These are phyloP conservation scores for Siderastrea siderea DNA, from an alignment of 92 coral and sea anemone genomes.

Conservation along the genomic window DNA sequence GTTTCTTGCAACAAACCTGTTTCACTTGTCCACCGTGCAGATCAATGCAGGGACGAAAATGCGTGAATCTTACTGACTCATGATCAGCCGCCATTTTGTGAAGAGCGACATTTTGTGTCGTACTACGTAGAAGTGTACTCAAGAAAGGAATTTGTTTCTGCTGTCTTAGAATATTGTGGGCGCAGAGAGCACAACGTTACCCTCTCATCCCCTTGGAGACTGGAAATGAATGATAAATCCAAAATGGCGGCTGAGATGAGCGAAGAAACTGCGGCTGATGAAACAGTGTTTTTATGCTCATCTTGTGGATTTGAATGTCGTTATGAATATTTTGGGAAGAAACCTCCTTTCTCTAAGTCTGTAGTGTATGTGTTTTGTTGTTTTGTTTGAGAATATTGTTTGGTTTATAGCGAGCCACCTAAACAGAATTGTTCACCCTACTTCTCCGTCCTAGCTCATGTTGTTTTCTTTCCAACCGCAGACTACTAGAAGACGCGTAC, in stretches of 20 bases:
- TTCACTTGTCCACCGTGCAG: constrained; percentile 63
- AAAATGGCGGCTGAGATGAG: constrained; percentile 41
- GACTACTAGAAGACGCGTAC: constrained; percentile 91
- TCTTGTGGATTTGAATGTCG: constrained; percentile 83
- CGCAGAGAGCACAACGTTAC: background rate
- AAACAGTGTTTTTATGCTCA: constrained; percentile 70
- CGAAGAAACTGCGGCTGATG: background rate
- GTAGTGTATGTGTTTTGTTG: constrained; percentile 74
- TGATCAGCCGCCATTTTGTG: background rate
- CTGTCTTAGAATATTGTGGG: constrained; percentile 5
- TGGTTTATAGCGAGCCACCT: no score
- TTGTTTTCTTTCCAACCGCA: constrained; percentile 2
- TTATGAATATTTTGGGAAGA: constrained; percentile 91
- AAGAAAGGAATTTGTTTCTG: background rate
- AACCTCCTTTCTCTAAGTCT: constrained; percentile 84
- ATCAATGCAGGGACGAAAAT: constrained; percentile 65
- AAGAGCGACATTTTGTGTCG: background rate
- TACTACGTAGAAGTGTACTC: no score
- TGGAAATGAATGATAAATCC: background rate
- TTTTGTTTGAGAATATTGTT: background rate
- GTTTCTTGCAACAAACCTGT: constrained; percentile 48
- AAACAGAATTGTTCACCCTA: no score
- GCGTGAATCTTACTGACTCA: background rate
- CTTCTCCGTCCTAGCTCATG: background rate
- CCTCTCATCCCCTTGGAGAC: background rate